Evolutionary conservation across 2,113 vertebrate genomes (phyloP), one percentile per base, ranked within the genome.

Genomic region (Leptosomus discolor): DNA sequence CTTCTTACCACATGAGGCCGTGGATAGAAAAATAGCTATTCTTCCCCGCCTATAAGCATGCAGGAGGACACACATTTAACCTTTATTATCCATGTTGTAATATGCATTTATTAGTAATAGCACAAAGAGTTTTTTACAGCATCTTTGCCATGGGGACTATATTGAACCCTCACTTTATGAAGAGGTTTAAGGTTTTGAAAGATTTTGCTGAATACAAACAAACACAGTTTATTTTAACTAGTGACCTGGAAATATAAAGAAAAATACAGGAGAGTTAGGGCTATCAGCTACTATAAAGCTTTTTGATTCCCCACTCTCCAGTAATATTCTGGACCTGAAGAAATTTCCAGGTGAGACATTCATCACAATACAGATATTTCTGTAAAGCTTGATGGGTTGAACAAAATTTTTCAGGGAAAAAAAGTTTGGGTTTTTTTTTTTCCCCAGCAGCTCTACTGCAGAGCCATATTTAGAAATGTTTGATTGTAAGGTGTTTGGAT

Each of bases 401-500:
- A 64, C 20, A 70, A 93, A 79, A 84, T 58, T 88, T 90, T 91
- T 65, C 39, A 65, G 20, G 39, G 2, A 15, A 69, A 46, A 63
- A 71, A 60, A 57, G 2, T 36, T 78, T 53, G 3, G 7, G 37
- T 1, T 56, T 27, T 11, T 51, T 74, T 34, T 36, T 36, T 19
- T 12, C 32, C 23, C 10, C 43, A 64, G 60, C 60, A 92, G 84
- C 60, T 78, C 45, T 75, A 68, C 57, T 92, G 51, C 88, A 87
- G 79, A 92, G 76, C 96, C 96, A 91, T 95, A 94, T 97, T 97
- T 97, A 96, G 95, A 94, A 95, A 91, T 92, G 68, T 68, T 84
- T 64, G 60, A 74, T 96, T 0, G 2, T 71, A 95, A 97, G 94
- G 94, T 97, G 97, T 95, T 97, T 93, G 85, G 88, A 94, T 97